phyloP scores from a whole-genome alignment of 2,888 invertebrate species.

The Pollenia amentaria region DNA sequence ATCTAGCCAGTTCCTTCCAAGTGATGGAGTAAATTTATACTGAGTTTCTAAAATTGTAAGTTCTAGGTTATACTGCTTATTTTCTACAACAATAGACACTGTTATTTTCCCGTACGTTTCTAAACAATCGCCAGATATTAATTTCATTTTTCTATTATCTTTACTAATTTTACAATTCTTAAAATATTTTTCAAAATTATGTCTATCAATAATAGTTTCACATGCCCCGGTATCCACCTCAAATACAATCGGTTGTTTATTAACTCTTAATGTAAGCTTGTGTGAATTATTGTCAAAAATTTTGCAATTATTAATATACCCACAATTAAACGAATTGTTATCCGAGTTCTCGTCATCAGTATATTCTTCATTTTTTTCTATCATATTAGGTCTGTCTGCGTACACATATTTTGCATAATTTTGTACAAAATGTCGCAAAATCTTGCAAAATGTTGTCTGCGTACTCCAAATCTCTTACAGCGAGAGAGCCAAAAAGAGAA shows the following conservation, averaged over 20 bases:
- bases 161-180: slow-evolving; percentile 4
- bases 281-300: background rate
- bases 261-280: background rate
- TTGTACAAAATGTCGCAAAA: too few relatives aligned
- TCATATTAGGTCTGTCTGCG: too few relatives aligned
- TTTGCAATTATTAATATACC: slow-evolving; percentile 43
- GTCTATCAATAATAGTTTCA: slow-evolving; percentile 32
- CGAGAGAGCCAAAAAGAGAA: too few relatives aligned
- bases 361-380: background rate
- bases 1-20: slow-evolving; percentile 45
- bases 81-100: background rate
- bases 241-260: slow-evolving; percentile 21
- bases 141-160: slow-evolving; percentile 42
- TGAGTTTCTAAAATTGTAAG: slow-evolving; percentile 39
- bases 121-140: slow-evolving; percentile 27
- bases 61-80: slow-evolving; percentile 31
- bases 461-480: too few relatives aligned
- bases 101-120: slow-evolving; percentile 28
- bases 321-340: background rate
- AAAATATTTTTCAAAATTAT: slow-evolving; percentile 26
- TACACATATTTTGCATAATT: too few relatives aligned
- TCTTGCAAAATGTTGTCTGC: too few relatives aligned
- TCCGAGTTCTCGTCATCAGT: slow-evolving; percentile 5
- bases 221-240: slow-evolving; percentile 32
- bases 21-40: slow-evolving; percentile 31